These are phyloP conservation scores for Leptinotarsa rubiginosa DNA, from an alignment of 2,888 invertebrate genomes.

Conservation along the genomic window DNA sequence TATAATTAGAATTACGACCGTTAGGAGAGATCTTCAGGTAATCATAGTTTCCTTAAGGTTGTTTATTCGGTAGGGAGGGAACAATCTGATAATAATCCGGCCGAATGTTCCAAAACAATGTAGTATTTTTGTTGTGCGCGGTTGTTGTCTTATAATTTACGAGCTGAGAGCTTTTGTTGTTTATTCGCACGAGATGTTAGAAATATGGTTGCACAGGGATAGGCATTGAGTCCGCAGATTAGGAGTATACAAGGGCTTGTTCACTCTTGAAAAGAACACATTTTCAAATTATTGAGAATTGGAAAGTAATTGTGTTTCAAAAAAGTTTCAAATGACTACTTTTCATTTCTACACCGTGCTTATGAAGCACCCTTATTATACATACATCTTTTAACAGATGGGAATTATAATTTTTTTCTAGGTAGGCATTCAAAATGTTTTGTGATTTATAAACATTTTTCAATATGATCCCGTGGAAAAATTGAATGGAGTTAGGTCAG, in stretches of 20 bases:
- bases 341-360: too few species aligned
- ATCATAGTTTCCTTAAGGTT: conserved; percentile 55
- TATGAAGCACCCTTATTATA: too few species aligned
- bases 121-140: conserved; percentile 32
- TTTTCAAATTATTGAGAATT: too few species aligned
- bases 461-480: too few species aligned
- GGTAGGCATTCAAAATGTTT: too few species aligned
- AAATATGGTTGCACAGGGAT: neutral
- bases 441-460: too few species aligned
- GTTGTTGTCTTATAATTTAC: conserved; percentile 35
- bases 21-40: conserved; percentile 54
- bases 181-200: conserved; percentile 8
- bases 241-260: neutral
- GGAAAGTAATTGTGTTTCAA: too few species aligned
- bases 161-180: conserved; percentile 8
- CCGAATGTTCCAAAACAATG: conserved; percentile 28
- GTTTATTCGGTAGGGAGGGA: conserved; percentile 47
- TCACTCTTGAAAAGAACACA: too few species aligned
- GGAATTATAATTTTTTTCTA: too few species aligned
- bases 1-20: conserved; percentile 55
- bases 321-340: too few species aligned
- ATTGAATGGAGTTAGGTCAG: too few species aligned
- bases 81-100: conserved; percentile 41
- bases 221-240: neutral
- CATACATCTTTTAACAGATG: too few species aligned